Evolutionary conservation across 2,888 invertebrate species (phyloP), one percentile per base, ranked within the genome.

Genomic region (Rapana venosa): DNA sequence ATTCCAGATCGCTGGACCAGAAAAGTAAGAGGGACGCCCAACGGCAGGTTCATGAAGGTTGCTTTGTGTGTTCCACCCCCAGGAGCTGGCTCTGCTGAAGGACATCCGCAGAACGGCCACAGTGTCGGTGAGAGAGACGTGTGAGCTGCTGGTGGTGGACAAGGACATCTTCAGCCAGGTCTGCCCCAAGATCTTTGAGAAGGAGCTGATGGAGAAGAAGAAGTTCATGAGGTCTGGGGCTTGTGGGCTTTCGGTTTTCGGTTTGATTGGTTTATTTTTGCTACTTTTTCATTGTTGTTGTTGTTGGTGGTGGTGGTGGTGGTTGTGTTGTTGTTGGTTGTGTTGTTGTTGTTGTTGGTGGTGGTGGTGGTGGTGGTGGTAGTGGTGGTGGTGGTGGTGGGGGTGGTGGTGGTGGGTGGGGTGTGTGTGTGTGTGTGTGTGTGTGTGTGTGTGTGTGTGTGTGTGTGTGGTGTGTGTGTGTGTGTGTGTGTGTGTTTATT

Each of bases 1-100:
- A n/a, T n/a, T n/a, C n/a, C n/a, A n/a, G n/a, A n/a, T n/a, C n/a
- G n/a, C n/a, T n/a, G n/a, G n/a, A n/a, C n/a, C n/a, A n/a, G n/a
- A n/a, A n/a, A n/a, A n/a, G n/a, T n/a, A n/a, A n/a, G n/a, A n/a
- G n/a, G n/a, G n/a, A n/a, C n/a, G n/a, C n/a, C n/a, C n/a, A n/a
- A n/a, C n/a, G n/a, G n/a, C n/a, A n/a, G n/a, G n/a, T n/a, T n/a
- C n/a, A n/a, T n/a, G n/a, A n/a, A n/a, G n/a, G n/a, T n/a, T n/a
- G n/a, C n/a, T n/a, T n/a, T n/a, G n/a, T n/a, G n/a, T n/a, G n/a
- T n/a, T 6, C 36, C 26, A 47, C 26, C 81, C 88, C 22, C 89
- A 95, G 95, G 95, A 95, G 88, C 88, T 95, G 47, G 95, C 95
- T 0, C 86, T 95, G 20, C 90, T 95, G 15, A 93, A 94, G 66